A percentile compares a stretch with the other conserved stretches of the same genome.
phyloP scores from a whole-genome alignment of 2,113 vertebrate species.

The Esox niger region DNA sequence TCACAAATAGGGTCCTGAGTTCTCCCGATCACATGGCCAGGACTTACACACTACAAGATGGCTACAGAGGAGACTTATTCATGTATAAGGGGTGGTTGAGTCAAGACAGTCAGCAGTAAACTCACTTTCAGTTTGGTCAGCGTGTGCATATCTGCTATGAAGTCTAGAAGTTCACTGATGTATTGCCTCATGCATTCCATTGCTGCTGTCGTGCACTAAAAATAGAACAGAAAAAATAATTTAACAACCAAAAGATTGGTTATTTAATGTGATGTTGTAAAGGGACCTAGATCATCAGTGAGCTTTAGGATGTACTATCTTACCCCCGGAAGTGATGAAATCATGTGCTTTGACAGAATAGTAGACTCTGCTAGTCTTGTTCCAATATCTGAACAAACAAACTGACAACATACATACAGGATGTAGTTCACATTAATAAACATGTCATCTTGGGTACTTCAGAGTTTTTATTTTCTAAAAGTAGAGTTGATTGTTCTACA shows the following conservation, averaged over 20 bases:
- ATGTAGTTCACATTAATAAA: constrained; percentile 30
- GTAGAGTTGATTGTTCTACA: background rate
- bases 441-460: background rate
- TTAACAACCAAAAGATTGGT: constrained; percentile 9
- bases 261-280: constrained; percentile 6
- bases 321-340: constrained; percentile 89
- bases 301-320: constrained; percentile 54
- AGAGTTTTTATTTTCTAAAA: background rate
- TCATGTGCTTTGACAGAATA: constrained; percentile 98
- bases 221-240: constrained; percentile 21
- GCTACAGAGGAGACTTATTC: too few species aligned
- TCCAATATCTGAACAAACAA: constrained; percentile 96
- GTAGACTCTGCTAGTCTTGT: constrained; percentile 94
- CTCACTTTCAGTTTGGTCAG: constrained; percentile 95
- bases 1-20: too few species aligned
- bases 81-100: too few species aligned
- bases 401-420: constrained; percentile 74
- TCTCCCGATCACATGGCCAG: background rate
- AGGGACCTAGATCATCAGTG: background rate
- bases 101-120: background rate
- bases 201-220: constrained; percentile 91
- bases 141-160: constrained; percentile 98
- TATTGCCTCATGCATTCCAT: constrained; percentile 98
- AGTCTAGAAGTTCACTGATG: constrained; percentile 90
- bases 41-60: too few species aligned